Percentiles rank a stretch among this genome's conserved stretches.
Evolutionary conservation across 2,113 vertebrate species (phyloP).

Genomic region (Mesitornis unicolor): DNA sequence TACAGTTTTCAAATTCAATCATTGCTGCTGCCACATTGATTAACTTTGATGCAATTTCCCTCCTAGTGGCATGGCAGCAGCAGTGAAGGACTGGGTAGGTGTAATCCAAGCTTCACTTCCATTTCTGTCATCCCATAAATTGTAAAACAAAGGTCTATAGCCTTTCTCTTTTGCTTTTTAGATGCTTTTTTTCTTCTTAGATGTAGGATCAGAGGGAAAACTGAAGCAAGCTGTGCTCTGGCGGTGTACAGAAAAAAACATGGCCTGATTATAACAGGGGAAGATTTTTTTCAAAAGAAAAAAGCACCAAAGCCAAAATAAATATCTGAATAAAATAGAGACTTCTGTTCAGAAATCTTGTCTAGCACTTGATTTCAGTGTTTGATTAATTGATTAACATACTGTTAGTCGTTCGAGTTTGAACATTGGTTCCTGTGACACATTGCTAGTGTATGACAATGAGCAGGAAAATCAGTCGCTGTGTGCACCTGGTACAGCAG

Average conservation of each 20-base stretch:
- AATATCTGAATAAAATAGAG: not conserved
- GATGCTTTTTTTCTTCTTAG: not conserved
- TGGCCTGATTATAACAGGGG: not conserved
- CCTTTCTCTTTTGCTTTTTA: not conserved
- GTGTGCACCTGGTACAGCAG: not conserved
- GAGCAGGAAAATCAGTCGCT: not conserved
- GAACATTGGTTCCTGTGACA: not conserved
- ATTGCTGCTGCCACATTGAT: constrained; percentile 1
- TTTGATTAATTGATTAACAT: not conserved
- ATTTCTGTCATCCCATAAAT: not conserved
- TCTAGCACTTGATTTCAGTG: not conserved
- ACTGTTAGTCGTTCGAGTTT: not conserved
- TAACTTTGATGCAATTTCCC: not conserved
- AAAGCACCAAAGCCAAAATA: not conserved
- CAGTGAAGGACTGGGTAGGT: not conserved
- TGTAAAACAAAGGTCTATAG: not conserved
- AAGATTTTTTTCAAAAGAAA: not conserved
- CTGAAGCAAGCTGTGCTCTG: too few species aligned
- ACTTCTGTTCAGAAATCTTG: not conserved
- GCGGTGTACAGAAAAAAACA: too few species aligned
- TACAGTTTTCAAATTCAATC: constrained; percentile 39
- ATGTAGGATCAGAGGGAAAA: not conserved
- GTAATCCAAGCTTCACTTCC: not conserved
- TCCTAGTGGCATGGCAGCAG: not conserved
- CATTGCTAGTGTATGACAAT: not conserved